Percentiles rank a stretch among this genome's conserved stretches.
These are phyloP conservation scores for Caenorhabditis auriculariae DNA, from an alignment of 2,888 invertebrate genomes.

Conservation along the genomic window DNA sequence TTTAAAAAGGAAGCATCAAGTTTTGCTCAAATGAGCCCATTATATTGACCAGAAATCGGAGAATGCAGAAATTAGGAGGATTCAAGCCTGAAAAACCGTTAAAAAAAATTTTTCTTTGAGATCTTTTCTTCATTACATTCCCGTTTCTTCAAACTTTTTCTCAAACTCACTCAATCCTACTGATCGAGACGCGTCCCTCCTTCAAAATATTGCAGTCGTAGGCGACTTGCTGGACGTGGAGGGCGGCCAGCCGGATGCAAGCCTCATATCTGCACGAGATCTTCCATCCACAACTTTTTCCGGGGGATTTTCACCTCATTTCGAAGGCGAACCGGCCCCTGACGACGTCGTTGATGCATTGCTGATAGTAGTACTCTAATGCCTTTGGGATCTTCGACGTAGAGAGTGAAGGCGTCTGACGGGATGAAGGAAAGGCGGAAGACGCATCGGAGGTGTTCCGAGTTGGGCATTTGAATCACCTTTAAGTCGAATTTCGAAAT, in stretches of 20 bases:
- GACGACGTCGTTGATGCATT: conserved; percentile 88
- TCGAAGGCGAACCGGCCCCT: conserved; percentile 88
- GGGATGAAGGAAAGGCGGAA: conserved; percentile 88
- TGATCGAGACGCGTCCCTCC: conserved; percentile 41
- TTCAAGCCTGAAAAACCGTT: background rate
- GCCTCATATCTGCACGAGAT: conserved; percentile 73
- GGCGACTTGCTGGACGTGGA: conserved; percentile 88
- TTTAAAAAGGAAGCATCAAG: too few species aligned
- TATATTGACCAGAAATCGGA: too few species aligned
- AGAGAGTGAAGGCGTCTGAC: conserved; percentile 79
- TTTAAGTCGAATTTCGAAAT: conserved; percentile 65
- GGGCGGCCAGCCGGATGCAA: conserved; percentile 80
- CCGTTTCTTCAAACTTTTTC: too few species aligned
- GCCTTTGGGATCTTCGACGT: conserved; percentile 81
- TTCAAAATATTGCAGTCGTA: conserved; percentile 71
- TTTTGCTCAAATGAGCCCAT: too few species aligned
- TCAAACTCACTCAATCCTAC: conserved; percentile 40
- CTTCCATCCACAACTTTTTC: background rate
- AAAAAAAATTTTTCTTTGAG: background rate
- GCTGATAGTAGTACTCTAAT: conserved; percentile 71
- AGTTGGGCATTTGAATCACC: conserved; percentile 87
- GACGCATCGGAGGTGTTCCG: conserved; percentile 84
- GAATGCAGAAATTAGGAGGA: too few species aligned
- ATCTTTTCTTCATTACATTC: background rate
- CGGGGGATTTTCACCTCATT: conserved; percentile 68